Evolutionary conservation across 2,888 invertebrate genomes (phyloP), one percentile per base, ranked within the genome.

Genomic region (Metopia argyrocephala): DNA sequence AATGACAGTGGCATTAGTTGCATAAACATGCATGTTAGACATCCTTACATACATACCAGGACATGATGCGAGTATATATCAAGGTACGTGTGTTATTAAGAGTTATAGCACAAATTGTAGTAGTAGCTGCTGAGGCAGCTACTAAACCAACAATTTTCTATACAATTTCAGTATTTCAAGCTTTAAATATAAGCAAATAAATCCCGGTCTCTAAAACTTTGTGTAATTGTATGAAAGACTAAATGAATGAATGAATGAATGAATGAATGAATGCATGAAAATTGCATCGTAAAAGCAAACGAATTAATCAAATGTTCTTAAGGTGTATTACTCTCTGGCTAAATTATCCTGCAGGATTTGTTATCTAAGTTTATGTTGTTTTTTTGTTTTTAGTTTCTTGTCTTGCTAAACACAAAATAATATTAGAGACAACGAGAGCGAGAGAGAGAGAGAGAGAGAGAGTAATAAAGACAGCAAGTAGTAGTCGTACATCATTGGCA

Each of bases 241-340:
- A n/a, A 9, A 46, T 61, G 25, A 15, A 27, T 52, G 28, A 21
- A 21, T 73, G 27, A 23, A 15, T 27, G 18, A 12, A 31, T 28
- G 4, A 9, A 28, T 27, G 27, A 20, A 38, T n/a, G 15, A 20
- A 21, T 56, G 48, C 28, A 65, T 80, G 57, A 71, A 71, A 73
- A 69, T 68, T 62, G 76, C 80, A 59, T 65, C 38, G 73, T 64
- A 79, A 38, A 71, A 71, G 65, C 76, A 82, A 83, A 82, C 79
- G 76, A 79, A 82, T 83, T 82, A 83, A 82, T 82, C 82, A 83
- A 83, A 78, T 78, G 82, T 73, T 83, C 79, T 79, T 79, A 79
- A 78, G 82, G 75, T 82, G 82, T 64, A 79, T 82, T 82, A 79
- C 52, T 73, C 73, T 76, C 56, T 23, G 56, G 78, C 62, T 81